phyloP scores from a whole-genome alignment of 2,113 vertebrate genomes.

The Cochlearius cochlearius region DNA sequence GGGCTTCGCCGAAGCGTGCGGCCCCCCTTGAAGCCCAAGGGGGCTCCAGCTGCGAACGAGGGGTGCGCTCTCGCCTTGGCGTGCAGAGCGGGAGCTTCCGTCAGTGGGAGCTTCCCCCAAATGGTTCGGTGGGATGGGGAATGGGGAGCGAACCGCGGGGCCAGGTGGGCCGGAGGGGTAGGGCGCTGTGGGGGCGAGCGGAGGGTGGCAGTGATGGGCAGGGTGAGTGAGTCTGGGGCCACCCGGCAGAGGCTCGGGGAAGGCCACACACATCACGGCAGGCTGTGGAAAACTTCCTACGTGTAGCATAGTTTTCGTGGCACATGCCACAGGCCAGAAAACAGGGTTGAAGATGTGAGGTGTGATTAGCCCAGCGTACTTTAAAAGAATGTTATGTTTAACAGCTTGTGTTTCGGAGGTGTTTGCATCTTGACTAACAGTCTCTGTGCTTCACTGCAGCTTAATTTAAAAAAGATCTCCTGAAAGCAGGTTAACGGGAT shows the following conservation, averaged over 20 bases:
- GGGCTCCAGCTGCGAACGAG: neutral
- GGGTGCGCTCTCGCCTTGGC: neutral
- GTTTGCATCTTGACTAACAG: neutral
- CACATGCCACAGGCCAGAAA: neutral
- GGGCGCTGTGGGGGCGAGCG: fast-evolving
- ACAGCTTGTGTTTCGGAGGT: neutral
- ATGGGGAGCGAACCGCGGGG: neutral
- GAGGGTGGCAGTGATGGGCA: neutral
- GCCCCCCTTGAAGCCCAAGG: neutral
- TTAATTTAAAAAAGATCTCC: neutral
- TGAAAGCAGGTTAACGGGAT: neutral
- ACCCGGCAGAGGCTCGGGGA: neutral
- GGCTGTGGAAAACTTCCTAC: neutral
- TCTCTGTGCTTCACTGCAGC: neutral
- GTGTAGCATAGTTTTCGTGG: neutral
- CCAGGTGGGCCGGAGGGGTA: neutral
- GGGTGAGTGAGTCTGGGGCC: neutral
- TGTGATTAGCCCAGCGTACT: neutral
- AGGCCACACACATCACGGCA: neutral
- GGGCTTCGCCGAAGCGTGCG: neutral
- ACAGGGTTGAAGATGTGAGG: neutral
- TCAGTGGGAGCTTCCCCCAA: neutral
- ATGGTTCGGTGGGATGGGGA: neutral
- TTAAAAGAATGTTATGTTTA: neutral
- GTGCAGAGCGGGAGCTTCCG: neutral